Evolutionary conservation across 2,113 vertebrate genomes (phyloP).

Genomic region (Catharus fuscescens): DNA sequence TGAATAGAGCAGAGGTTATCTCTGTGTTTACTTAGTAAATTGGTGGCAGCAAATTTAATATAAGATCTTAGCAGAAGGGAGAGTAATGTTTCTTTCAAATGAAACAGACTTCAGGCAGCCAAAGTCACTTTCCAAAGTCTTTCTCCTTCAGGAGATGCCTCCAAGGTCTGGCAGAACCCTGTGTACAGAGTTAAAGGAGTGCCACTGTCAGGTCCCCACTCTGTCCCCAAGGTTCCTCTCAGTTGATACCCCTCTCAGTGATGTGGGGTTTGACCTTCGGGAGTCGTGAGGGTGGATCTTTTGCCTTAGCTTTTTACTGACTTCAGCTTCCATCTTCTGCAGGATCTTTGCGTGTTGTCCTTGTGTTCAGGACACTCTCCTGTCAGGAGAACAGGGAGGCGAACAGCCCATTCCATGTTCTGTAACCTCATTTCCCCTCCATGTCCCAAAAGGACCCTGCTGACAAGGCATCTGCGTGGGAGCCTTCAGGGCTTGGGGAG

Average conservation of each 20-base stretch:
- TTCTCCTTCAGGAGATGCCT: background rate
- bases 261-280: background rate
- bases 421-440: background rate
- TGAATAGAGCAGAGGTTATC: background rate
- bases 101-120: background rate
- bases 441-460: background rate
- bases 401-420: background rate
- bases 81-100: background rate
- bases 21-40: background rate
- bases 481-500: background rate
- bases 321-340: background rate
- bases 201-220: background rate
- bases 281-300: background rate
- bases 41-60: background rate
- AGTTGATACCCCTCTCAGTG: background rate
- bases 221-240: background rate
- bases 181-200: background rate
- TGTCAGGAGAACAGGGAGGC: background rate
- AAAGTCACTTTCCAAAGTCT: background rate
- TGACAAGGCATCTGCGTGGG: background rate
- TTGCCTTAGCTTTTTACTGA: background rate
- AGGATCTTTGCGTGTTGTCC: accelerated
- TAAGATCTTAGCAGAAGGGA: background rate
- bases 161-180: background rate
- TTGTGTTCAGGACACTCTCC: background rate